A percentile compares a stretch with the other conserved stretches of the same genome.
Evolutionary conservation across 2,797 vertebrate species (phyloP).

Genomic region (Cyclopterus lumpus): DNA sequence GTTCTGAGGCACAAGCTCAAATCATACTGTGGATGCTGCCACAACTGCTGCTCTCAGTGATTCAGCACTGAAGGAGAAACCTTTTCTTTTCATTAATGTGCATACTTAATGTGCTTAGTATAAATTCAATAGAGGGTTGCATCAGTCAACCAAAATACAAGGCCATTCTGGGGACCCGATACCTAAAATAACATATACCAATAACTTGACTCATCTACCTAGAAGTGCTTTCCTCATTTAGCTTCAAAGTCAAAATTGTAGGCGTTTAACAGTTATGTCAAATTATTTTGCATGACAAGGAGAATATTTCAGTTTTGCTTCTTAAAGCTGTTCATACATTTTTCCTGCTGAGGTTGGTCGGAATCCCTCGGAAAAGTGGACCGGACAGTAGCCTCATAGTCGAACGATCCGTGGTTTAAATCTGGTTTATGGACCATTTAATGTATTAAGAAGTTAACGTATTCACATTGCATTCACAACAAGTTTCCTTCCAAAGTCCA

Average conservation of each 20-base stretch:
- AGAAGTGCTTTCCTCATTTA: background rate
- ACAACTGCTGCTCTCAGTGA: constrained; percentile 46
- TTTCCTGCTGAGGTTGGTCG: too few relatives aligned
- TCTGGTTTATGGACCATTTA: background rate
- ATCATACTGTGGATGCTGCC: constrained; percentile 29
- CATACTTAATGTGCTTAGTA: constrained; percentile 11
- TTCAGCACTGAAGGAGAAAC: constrained; percentile 20
- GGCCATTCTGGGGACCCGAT: background rate
- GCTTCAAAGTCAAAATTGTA: background rate
- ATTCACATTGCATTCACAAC: background rate
- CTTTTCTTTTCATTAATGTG: constrained; percentile 43
- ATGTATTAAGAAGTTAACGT: background rate
- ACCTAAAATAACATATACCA: background rate
- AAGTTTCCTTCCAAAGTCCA: background rate
- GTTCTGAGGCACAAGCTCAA: constrained; percentile 38
- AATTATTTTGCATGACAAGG: background rate
- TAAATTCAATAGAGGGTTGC: constrained; percentile 14
- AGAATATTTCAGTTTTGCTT: background rate
- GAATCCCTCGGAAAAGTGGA: background rate
- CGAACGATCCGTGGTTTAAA: background rate
- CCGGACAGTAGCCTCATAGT: too few relatives aligned
- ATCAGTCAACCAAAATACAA: background rate
- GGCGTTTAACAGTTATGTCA: background rate
- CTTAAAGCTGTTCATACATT: background rate
- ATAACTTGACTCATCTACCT: background rate